Percentiles rank a stretch among this genome's conserved stretches.
phyloP scores from a whole-genome alignment of 1,140 invertebrate genomes.

The Antheraea mylitta region DNA sequence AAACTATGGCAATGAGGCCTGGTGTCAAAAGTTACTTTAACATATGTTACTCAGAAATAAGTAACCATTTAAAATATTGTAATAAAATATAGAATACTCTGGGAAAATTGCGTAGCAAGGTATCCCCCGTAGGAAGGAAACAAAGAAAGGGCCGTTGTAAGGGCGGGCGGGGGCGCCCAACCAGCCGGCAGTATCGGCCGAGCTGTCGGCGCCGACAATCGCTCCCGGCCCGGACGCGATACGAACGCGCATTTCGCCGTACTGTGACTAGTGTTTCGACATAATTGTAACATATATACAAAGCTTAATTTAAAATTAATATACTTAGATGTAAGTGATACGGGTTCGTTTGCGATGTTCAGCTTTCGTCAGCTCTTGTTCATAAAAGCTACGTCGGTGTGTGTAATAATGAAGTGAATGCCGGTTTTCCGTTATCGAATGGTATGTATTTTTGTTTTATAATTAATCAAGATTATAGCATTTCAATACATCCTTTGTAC shows the following conservation, averaged over 20 bases:
- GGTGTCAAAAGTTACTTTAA: no score
- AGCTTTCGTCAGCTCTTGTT: background rate
- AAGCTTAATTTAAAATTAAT: background rate
- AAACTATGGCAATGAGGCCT: no score
- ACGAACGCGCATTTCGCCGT: background rate
- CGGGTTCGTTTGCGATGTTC: conserved; percentile 3
- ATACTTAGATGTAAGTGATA: background rate
- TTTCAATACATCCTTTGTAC: no score
- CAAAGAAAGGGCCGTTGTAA: conserved; percentile 64
- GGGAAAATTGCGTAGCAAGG: conserved; percentile 6
- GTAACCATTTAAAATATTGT: no score
- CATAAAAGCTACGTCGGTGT: background rate
- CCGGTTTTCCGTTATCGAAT: background rate
- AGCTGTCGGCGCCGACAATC: conserved; percentile 31
- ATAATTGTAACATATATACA: background rate
- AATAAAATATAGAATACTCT: background rate
- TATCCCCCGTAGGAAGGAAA: conserved; percentile 37
- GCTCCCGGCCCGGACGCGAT: background rate
- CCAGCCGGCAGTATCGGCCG: conserved; percentile 45
- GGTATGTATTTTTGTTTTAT: background rate
- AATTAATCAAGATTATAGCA: background rate
- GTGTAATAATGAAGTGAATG: background rate
- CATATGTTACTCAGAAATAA: no score
- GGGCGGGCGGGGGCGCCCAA: conserved; percentile 60
- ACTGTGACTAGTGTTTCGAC: conserved; percentile 5